phyloP scores from a whole-genome alignment of 2,797 vertebrate genomes.

The Synanceia verrucosa region DNA sequence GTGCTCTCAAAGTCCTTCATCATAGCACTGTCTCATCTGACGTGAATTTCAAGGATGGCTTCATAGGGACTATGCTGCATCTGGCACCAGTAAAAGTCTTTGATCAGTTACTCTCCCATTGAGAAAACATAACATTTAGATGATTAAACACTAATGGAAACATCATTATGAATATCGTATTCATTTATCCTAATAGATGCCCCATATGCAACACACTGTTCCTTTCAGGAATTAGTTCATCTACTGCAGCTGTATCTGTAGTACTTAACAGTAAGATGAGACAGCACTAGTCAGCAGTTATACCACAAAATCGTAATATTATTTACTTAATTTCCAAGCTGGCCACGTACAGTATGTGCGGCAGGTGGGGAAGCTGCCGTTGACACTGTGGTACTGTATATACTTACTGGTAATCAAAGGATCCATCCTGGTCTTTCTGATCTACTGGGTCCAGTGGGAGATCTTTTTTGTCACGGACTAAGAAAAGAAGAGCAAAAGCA shows the following conservation, averaged over 20 bases:
- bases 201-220: not conserved
- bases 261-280: not conserved
- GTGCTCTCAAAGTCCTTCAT: not conserved
- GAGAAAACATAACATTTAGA: not conserved
- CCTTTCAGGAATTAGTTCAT: not conserved
- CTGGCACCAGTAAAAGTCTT: not conserved
- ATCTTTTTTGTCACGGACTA: slow-evolving; percentile 96
- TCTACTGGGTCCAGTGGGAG: slow-evolving; percentile 92
- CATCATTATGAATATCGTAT: not conserved
- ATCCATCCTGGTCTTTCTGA: slow-evolving; percentile 95
- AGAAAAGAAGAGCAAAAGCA: slow-evolving; percentile 14
- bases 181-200: not conserved
- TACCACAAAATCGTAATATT: not conserved
- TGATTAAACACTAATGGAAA: not conserved
- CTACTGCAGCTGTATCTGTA: not conserved
- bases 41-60: not conserved
- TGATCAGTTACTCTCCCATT: not conserved
- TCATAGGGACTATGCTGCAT: not conserved
- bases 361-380: not conserved
- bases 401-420: slow-evolving; percentile 96
- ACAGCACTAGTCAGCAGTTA: not conserved
- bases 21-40: not conserved
- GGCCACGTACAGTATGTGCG: not conserved
- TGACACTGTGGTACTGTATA: not conserved
- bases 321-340: not conserved